Evolutionary conservation across 2,113 vertebrate species (phyloP), one percentile per base, ranked within the genome.

Genomic region (Theristicus caerulescens): DNA sequence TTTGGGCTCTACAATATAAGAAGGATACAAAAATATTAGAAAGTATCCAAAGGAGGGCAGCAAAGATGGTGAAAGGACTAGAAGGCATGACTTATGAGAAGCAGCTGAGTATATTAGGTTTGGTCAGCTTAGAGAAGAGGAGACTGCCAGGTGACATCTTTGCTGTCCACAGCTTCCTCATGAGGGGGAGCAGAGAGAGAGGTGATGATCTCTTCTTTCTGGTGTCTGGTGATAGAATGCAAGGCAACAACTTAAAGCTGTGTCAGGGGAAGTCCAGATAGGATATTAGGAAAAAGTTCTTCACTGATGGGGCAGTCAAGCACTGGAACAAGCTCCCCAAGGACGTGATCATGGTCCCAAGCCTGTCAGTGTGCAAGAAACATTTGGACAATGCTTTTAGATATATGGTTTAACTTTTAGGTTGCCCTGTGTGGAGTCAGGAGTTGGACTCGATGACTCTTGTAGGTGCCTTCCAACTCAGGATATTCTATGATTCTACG

Each of bases 121-220:
- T 66, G 36, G 31, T 81, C 51, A 55, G 5, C 38, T 55, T 46
- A 13, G 24, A 38, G 22, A 29, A 57, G 34, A 78, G 47, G 16
- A 64, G 27, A 32, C 22, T 34, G 29, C 19, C 4, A 12, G 11
- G 3, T 34, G 29, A 46, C 2, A 3, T 55, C 18, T 9, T 32
- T 58, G 34, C 32, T 57, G 26, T 25, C 51, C 46, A 19, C 40
- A 44, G 14, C 19, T 24, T 49, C 27, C 16, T 78, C 5, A 20
- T 34, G 9, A n/a, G 5, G 5, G 12, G 24, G 16, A 57, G 12
- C 1, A 1, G 21, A 36, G n/a, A 32, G 3, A 9, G 27, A 62
- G 21, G 16, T 26, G 12, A 3, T 42, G 10, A 42, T 42, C 36
- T 78, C 44, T 51, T 62, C 46, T 34, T 16, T 80, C 13, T 46